Base-by-base conservation (phyloP, 1,140 invertebrate genomes). In the Anastatus disparis region DNA sequence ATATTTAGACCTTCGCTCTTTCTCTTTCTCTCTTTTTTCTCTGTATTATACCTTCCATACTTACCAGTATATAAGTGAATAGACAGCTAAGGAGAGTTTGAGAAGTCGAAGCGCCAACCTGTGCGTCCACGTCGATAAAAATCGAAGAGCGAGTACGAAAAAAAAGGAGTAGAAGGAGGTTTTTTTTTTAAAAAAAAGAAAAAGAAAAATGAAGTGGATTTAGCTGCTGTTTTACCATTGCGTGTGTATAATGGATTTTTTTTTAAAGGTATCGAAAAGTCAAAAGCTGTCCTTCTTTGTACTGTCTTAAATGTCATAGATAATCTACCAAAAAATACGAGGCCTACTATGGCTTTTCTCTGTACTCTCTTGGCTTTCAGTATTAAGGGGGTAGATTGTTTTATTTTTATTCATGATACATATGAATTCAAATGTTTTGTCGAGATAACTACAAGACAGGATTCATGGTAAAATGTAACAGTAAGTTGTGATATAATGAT, bases 1-100 rank as follows among this genome's bases (percentile, higher is more conserved):
- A 86, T 85, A 85, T 86, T 86, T 85, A 85, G 84, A 84, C 79
- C 78, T 81, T 77, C 76, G n/a, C n/a, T n/a, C n/a, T n/a, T n/a
- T n/a, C n/a, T n/a, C n/a, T n/a, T n/a, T n/a, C n/a, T n/a, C n/a
- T n/a, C n/a, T n/a, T n/a, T n/a, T n/a, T n/a, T n/a, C n/a, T n/a
- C n/a, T 44, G 38, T 22, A 56, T 31, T n/a, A n/a, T n/a, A n/a
- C n/a, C n/a, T n/a, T n/a, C n/a, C n/a, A n/a, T n/a, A n/a, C n/a
- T n/a, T n/a, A n/a, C n/a, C n/a, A n/a, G 24, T 58, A 40, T 31
- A 61, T 29, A 27, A 53, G n/a, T 63, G 62, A 7, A 62, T n/a
- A 55, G 61, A 29, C 10, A 56, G 53, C 48, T 61, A 61, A 44
- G 70, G 35, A 65, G 61, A 68, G 42, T 67, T 35, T 61, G 20